Conservation (phyloP, 1,140 invertebrate genomes). For the Drosophila ironensis region DNA sequence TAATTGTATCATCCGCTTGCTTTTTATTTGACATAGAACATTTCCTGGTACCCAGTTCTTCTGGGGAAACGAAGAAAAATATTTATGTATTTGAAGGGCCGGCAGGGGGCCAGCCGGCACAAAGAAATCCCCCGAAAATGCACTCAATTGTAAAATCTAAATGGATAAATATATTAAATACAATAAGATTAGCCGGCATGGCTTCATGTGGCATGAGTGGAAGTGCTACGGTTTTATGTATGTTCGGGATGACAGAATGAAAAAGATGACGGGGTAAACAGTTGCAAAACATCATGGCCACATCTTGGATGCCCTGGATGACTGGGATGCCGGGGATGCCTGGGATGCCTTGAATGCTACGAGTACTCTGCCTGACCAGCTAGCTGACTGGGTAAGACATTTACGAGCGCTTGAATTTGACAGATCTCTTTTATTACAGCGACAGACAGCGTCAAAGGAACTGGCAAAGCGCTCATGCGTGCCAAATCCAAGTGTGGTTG, state of each 20-base stretch:
- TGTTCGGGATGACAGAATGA: not conserved
- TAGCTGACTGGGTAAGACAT: conserved; percentile 56
- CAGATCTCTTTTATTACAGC: conserved; percentile 79
- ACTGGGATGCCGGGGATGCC: not conserved
- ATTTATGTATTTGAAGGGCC: no score
- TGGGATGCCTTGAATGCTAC: not conserved
- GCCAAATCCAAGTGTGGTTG: conserved; percentile 35
- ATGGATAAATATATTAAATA: conserved; percentile 49
- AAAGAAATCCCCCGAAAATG: conserved; percentile 32
- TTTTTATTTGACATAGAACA: not conserved
- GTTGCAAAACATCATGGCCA: conserved; percentile 55
- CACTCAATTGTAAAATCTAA: conserved; percentile 66
- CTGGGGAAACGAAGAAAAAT: not conserved
- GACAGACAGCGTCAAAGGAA: conserved; percentile 59
- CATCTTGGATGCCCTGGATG: conserved; percentile 3
- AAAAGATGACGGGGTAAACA: conserved; percentile 41
- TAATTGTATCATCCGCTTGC: conserved; percentile 2
- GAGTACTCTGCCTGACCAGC: not conserved
- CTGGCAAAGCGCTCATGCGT: conserved; percentile 57
- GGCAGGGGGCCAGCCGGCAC: not conserved
- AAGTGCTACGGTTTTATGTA: not conserved
- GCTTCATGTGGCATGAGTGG: not conserved
- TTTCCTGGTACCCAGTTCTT: not conserved
- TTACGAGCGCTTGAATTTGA: conserved; percentile 79
- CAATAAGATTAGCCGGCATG: conserved; percentile 61